Conservation (phyloP, 2,113 vertebrate genomes). For the Sylvilagus bachmani region DNA sequence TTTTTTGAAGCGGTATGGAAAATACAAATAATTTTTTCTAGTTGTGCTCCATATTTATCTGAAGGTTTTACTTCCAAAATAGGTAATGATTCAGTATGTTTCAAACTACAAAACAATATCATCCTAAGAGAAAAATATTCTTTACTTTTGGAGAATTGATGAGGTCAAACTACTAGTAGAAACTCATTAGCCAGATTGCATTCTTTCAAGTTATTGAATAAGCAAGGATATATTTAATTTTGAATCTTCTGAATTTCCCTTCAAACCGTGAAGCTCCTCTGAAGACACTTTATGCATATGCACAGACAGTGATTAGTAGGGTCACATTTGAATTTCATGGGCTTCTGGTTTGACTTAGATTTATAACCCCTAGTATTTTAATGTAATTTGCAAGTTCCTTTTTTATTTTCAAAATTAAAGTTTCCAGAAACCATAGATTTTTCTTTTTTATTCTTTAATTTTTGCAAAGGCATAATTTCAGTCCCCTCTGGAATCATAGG, state of each 20-base stretch:
- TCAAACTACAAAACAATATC: neutral
- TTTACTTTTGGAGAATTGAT: neutral
- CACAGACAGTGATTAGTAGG: neutral
- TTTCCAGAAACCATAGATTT: neutral
- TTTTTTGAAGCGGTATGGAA: neutral
- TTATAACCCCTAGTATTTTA: conserved; percentile 2
- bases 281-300: neutral
- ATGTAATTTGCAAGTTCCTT: conserved; percentile 4
- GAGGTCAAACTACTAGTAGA: neutral
- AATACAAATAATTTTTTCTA: neutral
- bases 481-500: no score
- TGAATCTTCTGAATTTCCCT: neutral
- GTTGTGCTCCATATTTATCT: neutral
- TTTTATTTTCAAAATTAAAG: conserved; percentile 51
- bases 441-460: neutral
- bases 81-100: neutral
- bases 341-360: conserved; percentile 49
- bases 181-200: neutral
- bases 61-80: neutral
- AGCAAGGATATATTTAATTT: conserved; percentile 24
- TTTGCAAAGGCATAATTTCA: no score
- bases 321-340: conserved; percentile 53
- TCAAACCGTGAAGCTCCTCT: neutral
- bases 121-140: neutral
- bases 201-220: conserved; percentile 8